Conservation (phyloP, 2,797 vertebrate genomes). For the Malacoctenus gilli region DNA sequence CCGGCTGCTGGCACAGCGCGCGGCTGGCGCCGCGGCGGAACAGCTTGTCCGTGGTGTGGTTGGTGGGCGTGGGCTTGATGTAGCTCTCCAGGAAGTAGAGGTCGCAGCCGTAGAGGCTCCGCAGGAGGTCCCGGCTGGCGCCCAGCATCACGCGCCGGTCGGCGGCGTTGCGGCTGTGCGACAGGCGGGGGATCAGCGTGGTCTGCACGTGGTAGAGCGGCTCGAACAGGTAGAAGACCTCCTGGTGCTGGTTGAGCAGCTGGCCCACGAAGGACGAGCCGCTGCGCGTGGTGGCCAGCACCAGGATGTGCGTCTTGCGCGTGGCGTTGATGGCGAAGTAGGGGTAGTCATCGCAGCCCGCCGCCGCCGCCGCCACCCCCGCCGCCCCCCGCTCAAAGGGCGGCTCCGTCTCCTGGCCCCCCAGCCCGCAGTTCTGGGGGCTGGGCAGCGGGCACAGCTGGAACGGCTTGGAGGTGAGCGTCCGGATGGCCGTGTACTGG, state of each 20-base stretch:
- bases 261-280: constrained; percentile 95
- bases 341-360: constrained; percentile 89
- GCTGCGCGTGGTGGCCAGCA: constrained; percentile 93
- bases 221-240: constrained; percentile 96
- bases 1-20: constrained; percentile 89
- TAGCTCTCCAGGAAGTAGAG: constrained; percentile 95
- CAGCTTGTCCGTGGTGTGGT: constrained; percentile 90
- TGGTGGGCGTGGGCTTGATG: constrained; percentile 88
- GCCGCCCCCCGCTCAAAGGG: constrained; percentile 75
- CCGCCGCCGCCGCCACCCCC: constrained; percentile 78
- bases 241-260: constrained; percentile 95
- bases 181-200: constrained; percentile 88
- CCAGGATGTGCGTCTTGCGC: constrained; percentile 89
- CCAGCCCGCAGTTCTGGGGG: constrained; percentile 85
- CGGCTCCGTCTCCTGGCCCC: constrained; percentile 84
- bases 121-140: constrained; percentile 90
- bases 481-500: constrained; percentile 96
- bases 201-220: constrained; percentile 95
- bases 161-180: constrained; percentile 84
- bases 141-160: constrained; percentile 91
- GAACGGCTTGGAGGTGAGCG: constrained; percentile 93
- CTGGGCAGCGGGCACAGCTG: constrained; percentile 88
- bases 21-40: constrained; percentile 92
- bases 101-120: constrained; percentile 91
- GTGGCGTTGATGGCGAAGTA: constrained; percentile 85